Conservation (phyloP, 2,888 invertebrate genomes). For the Leuctra nigra region DNA sequence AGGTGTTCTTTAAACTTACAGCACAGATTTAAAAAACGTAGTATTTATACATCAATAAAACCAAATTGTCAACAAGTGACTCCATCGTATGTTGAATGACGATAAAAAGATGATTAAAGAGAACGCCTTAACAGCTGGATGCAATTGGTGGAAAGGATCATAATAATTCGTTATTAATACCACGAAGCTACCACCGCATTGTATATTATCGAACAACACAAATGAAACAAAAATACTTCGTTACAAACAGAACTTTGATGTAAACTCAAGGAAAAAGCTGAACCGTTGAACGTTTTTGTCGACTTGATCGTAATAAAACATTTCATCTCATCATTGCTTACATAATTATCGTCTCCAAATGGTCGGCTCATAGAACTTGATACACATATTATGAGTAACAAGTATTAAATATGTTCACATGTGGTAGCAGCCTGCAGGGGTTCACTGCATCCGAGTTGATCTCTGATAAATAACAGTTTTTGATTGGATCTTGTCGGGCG, state of each 20-base stretch:
- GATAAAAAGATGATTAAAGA: too few species aligned
- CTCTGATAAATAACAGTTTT: background rate
- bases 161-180: background rate
- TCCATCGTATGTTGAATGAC: too few species aligned
- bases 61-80: too few species aligned
- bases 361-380: slow-evolving; percentile 11
- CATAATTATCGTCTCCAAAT: slow-evolving; percentile 19
- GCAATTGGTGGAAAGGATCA: background rate
- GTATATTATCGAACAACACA: background rate
- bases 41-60: too few species aligned
- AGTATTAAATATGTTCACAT: slow-evolving; percentile 2
- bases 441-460: background rate
- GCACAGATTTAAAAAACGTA: too few species aligned
- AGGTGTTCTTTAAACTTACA: too few species aligned
- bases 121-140: background rate
- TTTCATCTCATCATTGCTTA: slow-evolving; percentile 21
- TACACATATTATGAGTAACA: background rate
- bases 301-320: slow-evolving; percentile 9
- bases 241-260: background rate
- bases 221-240: background rate
- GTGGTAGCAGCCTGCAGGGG: slow-evolving; percentile 7
- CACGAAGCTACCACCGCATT: too few species aligned
- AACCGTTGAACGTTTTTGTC: slow-evolving; percentile 1
- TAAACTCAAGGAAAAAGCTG: too few species aligned
- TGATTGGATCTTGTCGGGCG: background rate